Percentiles rank a stretch among this genome's conserved stretches.
phyloP scores from a whole-genome alignment of 2,888 invertebrate species.

The Cyclophora punctaria region DNA sequence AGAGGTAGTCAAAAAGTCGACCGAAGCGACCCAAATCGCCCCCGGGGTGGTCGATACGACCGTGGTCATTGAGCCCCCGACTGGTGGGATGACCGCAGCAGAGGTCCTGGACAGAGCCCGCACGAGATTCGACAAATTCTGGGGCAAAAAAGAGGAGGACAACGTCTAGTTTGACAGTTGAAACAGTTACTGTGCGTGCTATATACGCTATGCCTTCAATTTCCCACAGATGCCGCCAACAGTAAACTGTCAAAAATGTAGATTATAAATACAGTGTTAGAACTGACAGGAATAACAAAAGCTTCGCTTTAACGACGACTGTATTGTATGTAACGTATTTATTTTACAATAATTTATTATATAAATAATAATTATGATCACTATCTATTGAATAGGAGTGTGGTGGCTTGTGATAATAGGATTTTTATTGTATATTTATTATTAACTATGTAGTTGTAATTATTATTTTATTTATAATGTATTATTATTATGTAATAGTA shows the following conservation, averaged over 20 bases:
- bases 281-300: conserved; percentile 43
- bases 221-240: conserved; percentile 16
- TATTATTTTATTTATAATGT: conserved; percentile 8
- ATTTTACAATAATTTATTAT: conserved; percentile 33
- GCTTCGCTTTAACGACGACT: conserved; percentile 68
- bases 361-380: conserved; percentile 26
- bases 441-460: conserved; percentile 16
- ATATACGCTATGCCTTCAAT: background rate
- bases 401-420: conserved; percentile 67
- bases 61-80: conserved; percentile 61
- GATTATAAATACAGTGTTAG: conserved; percentile 43
- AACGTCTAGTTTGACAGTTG: conserved; percentile 54
- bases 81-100: conserved; percentile 76
- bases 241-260: conserved; percentile 21
- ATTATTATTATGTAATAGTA: conserved; percentile 10
- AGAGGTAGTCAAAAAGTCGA: conserved; percentile 63
- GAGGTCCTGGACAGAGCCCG: conserved; percentile 88
- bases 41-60: conserved; percentile 75
- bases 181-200: conserved; percentile 31
- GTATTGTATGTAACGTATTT: conserved; percentile 37
- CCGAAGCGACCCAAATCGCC: conserved; percentile 66
- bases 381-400: conserved; percentile 61
- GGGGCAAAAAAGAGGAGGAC: conserved; percentile 82
- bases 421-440: conserved; percentile 32
- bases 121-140: conserved; percentile 88